Evolutionary conservation across 2,113 vertebrate species (phyloP).

Genomic region (Mystacornis crossleyi): DNA sequence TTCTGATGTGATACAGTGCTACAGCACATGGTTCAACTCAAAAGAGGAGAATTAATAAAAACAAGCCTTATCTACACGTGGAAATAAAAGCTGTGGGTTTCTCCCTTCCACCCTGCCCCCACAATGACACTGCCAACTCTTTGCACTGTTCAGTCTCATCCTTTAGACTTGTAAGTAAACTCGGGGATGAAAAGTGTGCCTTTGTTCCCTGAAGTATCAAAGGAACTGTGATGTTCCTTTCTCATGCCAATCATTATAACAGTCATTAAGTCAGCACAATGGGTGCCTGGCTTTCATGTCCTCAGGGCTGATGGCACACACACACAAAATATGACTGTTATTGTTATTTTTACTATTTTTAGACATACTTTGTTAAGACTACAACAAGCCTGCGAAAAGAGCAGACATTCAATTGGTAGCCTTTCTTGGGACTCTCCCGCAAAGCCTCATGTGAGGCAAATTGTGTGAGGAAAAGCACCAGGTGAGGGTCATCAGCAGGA

Average conservation of each 20-base stretch:
- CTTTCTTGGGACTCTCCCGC: background rate
- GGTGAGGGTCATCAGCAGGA: background rate
- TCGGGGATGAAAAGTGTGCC: background rate
- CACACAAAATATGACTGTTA: background rate
- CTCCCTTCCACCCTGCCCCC: background rate
- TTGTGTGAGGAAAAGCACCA: background rate
- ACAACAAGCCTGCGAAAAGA: background rate
- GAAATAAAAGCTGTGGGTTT: background rate
- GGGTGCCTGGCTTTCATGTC: background rate
- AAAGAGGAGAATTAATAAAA: background rate
- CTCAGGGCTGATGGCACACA: background rate
- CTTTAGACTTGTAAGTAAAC: constrained; percentile 7
- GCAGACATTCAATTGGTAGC: background rate
- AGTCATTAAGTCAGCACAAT: constrained; percentile 20
- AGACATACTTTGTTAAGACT: background rate
- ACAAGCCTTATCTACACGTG: background rate
- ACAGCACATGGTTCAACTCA: background rate
- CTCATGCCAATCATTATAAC: background rate
- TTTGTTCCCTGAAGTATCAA: constrained; percentile 50
- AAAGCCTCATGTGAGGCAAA: background rate
- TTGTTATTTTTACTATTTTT: constrained; percentile 58
- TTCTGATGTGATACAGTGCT: background rate
- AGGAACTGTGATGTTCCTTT: constrained; percentile 31
- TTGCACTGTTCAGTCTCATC: constrained; percentile 5
- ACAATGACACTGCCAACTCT: background rate